These are phyloP conservation scores for Pygoscelis antarcticus DNA, from an alignment of 2,113 vertebrate genomes.

Conservation along the genomic window DNA sequence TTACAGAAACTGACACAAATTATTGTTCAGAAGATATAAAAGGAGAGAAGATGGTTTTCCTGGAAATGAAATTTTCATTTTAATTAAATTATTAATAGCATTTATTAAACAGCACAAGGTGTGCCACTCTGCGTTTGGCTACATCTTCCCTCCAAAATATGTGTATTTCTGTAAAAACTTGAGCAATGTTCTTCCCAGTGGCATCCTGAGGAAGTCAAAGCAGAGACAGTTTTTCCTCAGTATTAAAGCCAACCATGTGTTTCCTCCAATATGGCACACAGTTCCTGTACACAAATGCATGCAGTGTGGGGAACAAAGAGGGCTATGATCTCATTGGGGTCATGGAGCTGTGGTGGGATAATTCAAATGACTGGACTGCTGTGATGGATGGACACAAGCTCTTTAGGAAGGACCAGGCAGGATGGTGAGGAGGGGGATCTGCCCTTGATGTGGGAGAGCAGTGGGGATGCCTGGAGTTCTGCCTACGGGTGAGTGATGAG, in stretches of 20 bases:
- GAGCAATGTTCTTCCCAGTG: background rate
- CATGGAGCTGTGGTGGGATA: background rate
- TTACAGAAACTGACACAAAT: background rate
- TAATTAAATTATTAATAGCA: background rate
- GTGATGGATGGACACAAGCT: background rate
- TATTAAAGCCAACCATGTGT: background rate
- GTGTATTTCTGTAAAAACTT: background rate
- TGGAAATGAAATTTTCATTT: background rate
- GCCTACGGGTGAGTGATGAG: background rate
- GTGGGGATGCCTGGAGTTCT: background rate
- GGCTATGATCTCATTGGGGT: background rate
- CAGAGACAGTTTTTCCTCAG: background rate
- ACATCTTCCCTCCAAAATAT: background rate
- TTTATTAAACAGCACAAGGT: background rate
- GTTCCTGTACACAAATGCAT: background rate
- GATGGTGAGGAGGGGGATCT: background rate
- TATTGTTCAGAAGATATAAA: background rate
- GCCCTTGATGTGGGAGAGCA: background rate
- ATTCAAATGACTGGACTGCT: background rate
- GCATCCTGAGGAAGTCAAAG: background rate
- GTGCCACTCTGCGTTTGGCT: background rate
- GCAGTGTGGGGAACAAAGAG: background rate
- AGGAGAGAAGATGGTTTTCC: background rate
- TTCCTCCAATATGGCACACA: background rate
- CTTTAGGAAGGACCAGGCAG: background rate